Conservation (phyloP, 2,113 vertebrate species). For the Leucoraja erinaceus region DNA sequence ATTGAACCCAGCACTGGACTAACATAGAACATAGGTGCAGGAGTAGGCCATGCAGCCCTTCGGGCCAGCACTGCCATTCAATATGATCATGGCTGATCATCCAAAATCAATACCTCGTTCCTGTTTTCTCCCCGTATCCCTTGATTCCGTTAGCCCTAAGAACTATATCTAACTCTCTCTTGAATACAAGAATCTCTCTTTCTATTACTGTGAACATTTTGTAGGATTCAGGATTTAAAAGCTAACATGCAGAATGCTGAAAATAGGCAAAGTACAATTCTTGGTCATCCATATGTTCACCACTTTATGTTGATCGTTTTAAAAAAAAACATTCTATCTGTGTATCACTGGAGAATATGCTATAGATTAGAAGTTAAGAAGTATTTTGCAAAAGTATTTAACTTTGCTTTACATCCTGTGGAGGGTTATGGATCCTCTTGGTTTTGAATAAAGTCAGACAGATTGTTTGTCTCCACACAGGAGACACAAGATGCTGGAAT, state of each 20-base stretch:
- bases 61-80: too few relatives aligned
- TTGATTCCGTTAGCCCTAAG: too few relatives aligned
- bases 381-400: constrained; percentile 6
- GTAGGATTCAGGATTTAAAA: neutral
- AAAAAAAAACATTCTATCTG: neutral
- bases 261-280: neutral
- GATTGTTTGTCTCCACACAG: neutral
- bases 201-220: neutral
- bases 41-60: too few relatives aligned
- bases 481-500: too few relatives aligned
- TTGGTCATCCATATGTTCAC: neutral
- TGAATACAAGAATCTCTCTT: too few relatives aligned
- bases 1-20: neutral
- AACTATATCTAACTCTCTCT: too few relatives aligned
- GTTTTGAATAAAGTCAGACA: neutral
- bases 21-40: too few relatives aligned
- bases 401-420: neutral
- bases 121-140: too few relatives aligned
- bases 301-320: neutral
- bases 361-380: neutral
- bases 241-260: neutral
- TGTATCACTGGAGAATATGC: neutral
- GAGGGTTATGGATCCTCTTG: neutral
- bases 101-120: too few relatives aligned
- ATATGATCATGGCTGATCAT: too few relatives aligned